These are phyloP conservation scores for Hypselothyrea guttata DNA, from an alignment of 2,888 invertebrate species.

Conservation along the genomic window DNA sequence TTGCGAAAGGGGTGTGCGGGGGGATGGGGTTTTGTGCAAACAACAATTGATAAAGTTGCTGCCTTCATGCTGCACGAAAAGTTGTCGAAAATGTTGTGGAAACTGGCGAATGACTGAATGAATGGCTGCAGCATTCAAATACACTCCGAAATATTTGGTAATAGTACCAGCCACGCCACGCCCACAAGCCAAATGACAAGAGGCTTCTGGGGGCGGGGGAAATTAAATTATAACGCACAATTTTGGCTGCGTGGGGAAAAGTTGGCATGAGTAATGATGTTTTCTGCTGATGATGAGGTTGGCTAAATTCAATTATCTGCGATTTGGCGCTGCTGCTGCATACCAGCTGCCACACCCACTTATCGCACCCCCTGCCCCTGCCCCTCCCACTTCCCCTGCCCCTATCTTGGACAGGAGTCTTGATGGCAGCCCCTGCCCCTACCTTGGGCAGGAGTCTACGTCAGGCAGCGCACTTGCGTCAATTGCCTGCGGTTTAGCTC, in stretches of 20 bases:
- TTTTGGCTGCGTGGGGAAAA: constrained; percentile 29
- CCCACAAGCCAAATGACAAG: not conserved
- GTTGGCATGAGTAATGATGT: too few relatives aligned
- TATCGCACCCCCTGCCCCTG: not conserved
- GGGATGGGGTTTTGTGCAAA: constrained; percentile 13
- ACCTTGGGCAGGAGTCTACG: not conserved
- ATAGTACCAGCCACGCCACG: constrained; percentile 13
- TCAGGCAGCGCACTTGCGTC: constrained; percentile 18
- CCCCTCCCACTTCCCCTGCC: not conserved
- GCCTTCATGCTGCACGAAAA: constrained; percentile 18
- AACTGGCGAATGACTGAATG: constrained; percentile 23
- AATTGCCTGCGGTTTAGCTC: constrained; percentile 60
- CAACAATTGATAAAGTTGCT: constrained; percentile 36
- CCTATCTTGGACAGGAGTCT: too few relatives aligned
- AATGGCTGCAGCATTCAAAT: constrained; percentile 31
- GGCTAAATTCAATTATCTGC: constrained; percentile 60
- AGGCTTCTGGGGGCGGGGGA: not conserved
- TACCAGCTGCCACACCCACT: constrained; percentile 10
- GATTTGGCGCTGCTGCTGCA: constrained; percentile 11
- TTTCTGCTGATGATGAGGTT: constrained; percentile 12
- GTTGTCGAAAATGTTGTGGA: constrained; percentile 13
- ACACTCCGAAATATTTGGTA: not conserved
- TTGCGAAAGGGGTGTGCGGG: not conserved
- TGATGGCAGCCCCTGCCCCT: constrained; percentile 1
- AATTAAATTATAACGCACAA: constrained; percentile 64